Conservation (phyloP, 2,888 invertebrate species). For the Heliconius sara region DNA sequence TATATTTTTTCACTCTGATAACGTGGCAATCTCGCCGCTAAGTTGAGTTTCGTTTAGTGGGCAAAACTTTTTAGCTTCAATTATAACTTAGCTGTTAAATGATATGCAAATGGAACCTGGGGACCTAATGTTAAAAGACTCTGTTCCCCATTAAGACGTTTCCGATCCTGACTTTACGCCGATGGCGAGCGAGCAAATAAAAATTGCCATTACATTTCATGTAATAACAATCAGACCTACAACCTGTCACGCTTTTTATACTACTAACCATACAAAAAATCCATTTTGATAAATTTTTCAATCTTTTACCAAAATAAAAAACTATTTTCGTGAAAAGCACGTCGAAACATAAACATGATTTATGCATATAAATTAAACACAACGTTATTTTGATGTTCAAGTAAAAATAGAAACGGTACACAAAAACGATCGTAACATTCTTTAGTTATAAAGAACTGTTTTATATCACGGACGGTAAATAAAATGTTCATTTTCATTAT, state of each 20-base stretch:
- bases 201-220: no score
- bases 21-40: no score
- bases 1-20: no score
- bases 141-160: neutral
- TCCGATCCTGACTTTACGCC: neutral
- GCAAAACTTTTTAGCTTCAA: no score
- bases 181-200: neutral
- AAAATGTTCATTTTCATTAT: slow-evolving; percentile 19
- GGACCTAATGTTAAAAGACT: neutral
- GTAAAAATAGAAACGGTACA: slow-evolving; percentile 25
- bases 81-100: no score
- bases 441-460: slow-evolving; percentile 25
- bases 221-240: neutral
- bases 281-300: no score
- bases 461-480: slow-evolving; percentile 18
- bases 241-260: neutral
- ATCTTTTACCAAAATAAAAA: neutral
- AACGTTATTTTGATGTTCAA: slow-evolving; percentile 9
- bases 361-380: slow-evolving; percentile 21
- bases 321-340: slow-evolving; percentile 7
- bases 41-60: no score
- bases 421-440: slow-evolving; percentile 26
- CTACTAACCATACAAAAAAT: no score
- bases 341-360: slow-evolving; percentile 21
- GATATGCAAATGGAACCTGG: neutral